Evolutionary conservation across 92 coral and sea anemone species (phyloP).

Genomic region (Epizoanthus ramosus): DNA sequence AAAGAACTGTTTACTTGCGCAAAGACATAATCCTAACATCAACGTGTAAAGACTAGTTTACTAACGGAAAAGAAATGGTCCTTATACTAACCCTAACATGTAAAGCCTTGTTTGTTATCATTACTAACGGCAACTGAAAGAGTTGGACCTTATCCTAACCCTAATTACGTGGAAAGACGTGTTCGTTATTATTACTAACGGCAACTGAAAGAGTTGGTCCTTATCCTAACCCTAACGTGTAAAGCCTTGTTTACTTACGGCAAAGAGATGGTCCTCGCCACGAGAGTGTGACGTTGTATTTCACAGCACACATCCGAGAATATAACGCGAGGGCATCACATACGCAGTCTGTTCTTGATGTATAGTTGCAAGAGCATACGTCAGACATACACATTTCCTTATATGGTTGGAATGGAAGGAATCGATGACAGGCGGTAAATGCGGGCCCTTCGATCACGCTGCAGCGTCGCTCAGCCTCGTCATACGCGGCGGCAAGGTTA

Average conservation of each 20-base stretch:
- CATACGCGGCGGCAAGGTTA: slow-evolving; percentile 19
- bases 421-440: slow-evolving; percentile 64
- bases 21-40: background rate
- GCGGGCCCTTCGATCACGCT: slow-evolving; percentile 42
- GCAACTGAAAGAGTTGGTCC: slow-evolving; percentile 41
- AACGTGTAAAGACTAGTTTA: background rate
- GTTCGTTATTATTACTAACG: background rate
- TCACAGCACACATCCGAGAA: slow-evolving; percentile 86
- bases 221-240: background rate
- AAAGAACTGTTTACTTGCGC: too few relatives aligned
- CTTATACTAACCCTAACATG: background rate
- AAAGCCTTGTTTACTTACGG: slow-evolving; percentile 72
- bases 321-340: slow-evolving; percentile 85
- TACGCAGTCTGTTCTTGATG: slow-evolving; percentile 59
- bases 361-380: slow-evolving; percentile 78
- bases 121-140: slow-evolving; percentile 96
- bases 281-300: slow-evolving; percentile 59
- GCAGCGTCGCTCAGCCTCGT: slow-evolving; percentile 61
- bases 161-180: background rate
- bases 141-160: background rate
- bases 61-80: background rate
- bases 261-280: slow-evolving; percentile 74
- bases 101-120: slow-evolving; percentile 13
- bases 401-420: slow-evolving; percentile 56
- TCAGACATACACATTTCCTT: slow-evolving; percentile 77